A percentile compares a stretch with the other conserved stretches of the same genome.
These are phyloP conservation scores for Pherbina coryleti DNA, from an alignment of 2,888 invertebrate genomes.

Conservation along the genomic window DNA sequence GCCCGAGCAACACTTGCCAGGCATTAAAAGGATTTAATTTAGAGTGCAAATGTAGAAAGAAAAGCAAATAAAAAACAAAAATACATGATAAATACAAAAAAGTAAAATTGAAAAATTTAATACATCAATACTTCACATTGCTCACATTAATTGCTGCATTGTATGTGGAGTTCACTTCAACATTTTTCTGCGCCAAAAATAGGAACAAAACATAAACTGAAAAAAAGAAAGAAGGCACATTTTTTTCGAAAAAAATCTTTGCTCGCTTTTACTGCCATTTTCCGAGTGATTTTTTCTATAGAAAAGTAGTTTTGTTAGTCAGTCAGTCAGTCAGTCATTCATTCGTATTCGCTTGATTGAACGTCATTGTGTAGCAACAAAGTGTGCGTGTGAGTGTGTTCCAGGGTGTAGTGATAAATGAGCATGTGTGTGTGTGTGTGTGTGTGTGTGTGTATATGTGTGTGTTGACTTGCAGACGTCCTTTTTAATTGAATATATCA, in stretches of 20 bases:
- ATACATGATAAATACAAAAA: neutral
- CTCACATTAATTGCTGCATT: conserved; percentile 18
- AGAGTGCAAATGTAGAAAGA: neutral
- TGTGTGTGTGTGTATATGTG: neutral
- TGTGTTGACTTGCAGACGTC: conserved; percentile 27
- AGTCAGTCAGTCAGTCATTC: neutral
- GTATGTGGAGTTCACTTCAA: neutral
- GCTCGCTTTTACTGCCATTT: neutral
- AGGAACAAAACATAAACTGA: neutral
- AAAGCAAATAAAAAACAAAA: neutral
- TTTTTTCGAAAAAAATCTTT: neutral
- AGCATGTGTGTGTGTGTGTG: neutral
- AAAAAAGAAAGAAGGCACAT: neutral
- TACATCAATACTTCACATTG: neutral
- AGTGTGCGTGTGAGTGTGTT: neutral
- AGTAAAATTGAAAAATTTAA: conserved; percentile 3
- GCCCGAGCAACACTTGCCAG: neutral
- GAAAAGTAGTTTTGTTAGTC: conserved; percentile 16
- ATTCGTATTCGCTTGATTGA: neutral
- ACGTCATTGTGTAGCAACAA: conserved; percentile 3
- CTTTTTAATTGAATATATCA: conserved; percentile 52
- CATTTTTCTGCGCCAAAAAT: neutral
- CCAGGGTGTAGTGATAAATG: too few species aligned
- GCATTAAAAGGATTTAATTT: conserved; percentile 13
- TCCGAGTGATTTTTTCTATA: neutral